phyloP scores from a whole-genome alignment of 2,797 vertebrate species.

The Neosilurus hyrtlii region DNA sequence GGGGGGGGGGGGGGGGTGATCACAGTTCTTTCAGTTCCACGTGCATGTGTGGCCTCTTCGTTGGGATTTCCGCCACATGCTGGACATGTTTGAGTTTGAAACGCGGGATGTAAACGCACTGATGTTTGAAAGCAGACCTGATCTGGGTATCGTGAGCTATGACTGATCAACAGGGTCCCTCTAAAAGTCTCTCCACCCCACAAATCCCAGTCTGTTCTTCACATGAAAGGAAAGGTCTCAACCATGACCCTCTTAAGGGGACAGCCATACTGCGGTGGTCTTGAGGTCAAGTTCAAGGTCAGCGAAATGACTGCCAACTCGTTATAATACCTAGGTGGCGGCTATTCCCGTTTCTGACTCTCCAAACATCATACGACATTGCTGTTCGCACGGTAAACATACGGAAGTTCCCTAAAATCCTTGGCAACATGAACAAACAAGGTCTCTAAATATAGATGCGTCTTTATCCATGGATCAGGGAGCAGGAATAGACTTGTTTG shows the following conservation, averaged over 20 bases:
- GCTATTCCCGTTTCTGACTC: not conserved
- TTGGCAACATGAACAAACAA: slow-evolving; percentile 23
- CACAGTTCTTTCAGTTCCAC: not conserved
- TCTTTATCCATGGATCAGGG: slow-evolving; percentile 28
- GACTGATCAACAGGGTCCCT: not conserved
- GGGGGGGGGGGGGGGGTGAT: too few species aligned
- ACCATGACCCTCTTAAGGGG: not conserved
- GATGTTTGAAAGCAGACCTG: not conserved
- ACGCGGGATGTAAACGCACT: slow-evolving; percentile 6
- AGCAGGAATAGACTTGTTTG: slow-evolving; percentile 15
- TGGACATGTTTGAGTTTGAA: slow-evolving; percentile 16
- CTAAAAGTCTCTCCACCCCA: slow-evolving; percentile 2
- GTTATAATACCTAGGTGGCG: too few species aligned
- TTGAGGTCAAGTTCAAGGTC: too few species aligned
- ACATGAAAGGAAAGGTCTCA: not conserved
- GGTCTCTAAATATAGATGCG: slow-evolving; percentile 36
- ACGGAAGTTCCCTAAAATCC: slow-evolving; percentile 1
- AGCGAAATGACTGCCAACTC: too few species aligned
- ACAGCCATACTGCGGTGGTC: not conserved
- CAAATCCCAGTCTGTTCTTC: slow-evolving; percentile 13
- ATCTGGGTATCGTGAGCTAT: not conserved
- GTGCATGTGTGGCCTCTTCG: not conserved
- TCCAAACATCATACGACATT: not conserved
- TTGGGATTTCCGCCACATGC: not conserved
- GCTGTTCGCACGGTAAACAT: not conserved